Conservation (phyloP, 2,113 vertebrate species). For the Paramormyrops kingsleyae region DNA sequence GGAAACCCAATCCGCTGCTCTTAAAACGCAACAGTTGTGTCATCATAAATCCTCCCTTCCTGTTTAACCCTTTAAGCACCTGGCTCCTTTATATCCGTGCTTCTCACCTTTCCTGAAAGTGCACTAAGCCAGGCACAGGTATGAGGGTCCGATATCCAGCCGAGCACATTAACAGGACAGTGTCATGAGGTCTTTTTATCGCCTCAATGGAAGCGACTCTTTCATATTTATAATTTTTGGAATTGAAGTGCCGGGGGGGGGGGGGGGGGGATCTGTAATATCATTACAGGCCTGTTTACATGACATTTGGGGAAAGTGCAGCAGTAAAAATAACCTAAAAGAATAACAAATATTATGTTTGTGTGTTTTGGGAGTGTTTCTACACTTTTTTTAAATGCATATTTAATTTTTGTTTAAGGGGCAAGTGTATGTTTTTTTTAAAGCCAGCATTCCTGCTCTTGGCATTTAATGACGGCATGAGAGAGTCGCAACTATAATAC, state of each 20-base stretch:
- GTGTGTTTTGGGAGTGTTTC: not conserved
- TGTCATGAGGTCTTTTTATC: not conserved
- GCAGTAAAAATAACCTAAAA: not conserved
- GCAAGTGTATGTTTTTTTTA: not conserved
- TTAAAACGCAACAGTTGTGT: constrained; percentile 17
- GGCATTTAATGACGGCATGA: not conserved
- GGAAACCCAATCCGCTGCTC: not conserved
- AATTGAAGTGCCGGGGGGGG: not conserved
- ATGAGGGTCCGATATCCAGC: not conserved
- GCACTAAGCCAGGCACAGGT: not conserved
- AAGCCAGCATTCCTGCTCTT: not conserved
- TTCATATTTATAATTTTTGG: not conserved
- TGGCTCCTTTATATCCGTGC: not conserved
- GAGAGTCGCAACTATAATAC: not conserved
- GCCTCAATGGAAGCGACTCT: not conserved
- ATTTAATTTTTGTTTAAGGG: not conserved
- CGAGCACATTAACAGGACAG: not conserved
- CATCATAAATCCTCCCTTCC: constrained; percentile 13
- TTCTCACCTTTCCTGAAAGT: not conserved
- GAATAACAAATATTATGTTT: not conserved
- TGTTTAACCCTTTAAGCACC: not conserved
- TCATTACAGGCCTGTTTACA: not conserved
- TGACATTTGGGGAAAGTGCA: not conserved
- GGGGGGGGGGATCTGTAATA: not conserved
- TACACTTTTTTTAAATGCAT: not conserved